These are phyloP conservation scores for Embiotoca jacksoni DNA, from an alignment of 2,113 vertebrate species.

Conservation along the genomic window DNA sequence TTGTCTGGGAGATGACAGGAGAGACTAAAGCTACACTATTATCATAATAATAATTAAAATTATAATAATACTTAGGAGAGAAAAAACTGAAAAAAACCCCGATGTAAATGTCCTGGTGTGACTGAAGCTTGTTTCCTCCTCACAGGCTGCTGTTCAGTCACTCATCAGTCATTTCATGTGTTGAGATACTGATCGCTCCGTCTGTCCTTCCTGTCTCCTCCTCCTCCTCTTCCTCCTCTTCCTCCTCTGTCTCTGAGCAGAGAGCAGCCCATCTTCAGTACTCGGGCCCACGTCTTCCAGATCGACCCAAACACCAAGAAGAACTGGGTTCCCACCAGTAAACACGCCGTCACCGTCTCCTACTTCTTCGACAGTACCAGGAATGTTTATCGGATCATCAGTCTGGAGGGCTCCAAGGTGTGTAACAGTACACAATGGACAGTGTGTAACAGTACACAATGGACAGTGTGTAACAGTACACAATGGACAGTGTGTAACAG, in stretches of 20 bases:
- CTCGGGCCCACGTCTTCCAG: conserved; percentile 98
- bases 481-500: not conserved
- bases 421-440: not conserved
- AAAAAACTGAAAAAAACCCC: too few species aligned
- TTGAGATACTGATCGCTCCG: not conserved
- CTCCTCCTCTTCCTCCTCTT: not conserved
- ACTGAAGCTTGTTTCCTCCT: not conserved
- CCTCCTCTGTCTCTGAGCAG: conserved; percentile 72
- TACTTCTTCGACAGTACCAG: conserved; percentile 98
- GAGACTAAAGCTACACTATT: too few species aligned
- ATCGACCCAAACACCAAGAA: conserved; percentile 99
- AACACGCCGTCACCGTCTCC: conserved; percentile 97
- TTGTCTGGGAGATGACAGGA: too few species aligned
- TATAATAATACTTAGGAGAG: too few species aligned
- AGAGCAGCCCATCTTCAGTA: conserved; percentile 99
- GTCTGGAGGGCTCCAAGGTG: conserved; percentile 96
- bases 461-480: not conserved
- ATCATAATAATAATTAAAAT: too few species aligned
- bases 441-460: not conserved
- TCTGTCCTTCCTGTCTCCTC: not conserved
- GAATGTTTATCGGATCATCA: conserved; percentile 98
- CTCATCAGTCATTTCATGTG: not conserved
- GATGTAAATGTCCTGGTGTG: too few species aligned
- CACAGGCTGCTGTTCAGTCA: not conserved
- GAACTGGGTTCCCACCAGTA: conserved; percentile 98